phyloP scores from a whole-genome alignment of 1,140 invertebrate genomes.

The Aradophagus sp. region DNA sequence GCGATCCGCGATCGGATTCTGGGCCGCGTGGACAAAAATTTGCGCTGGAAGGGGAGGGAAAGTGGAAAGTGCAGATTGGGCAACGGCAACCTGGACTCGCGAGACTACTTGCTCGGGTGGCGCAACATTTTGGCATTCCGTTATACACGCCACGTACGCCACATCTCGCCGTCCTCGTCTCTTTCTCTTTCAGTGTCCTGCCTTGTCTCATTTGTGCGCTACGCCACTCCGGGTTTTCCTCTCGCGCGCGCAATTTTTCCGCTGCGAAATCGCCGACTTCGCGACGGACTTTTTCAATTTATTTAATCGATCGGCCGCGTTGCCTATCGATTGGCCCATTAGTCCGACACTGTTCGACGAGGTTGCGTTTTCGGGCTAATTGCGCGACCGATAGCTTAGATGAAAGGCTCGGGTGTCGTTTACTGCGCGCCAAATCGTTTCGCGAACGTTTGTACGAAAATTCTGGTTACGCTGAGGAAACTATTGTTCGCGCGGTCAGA shows the following conservation, averaged over 20 bases:
- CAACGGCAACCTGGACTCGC: constrained; percentile 64
- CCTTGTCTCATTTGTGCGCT: constrained; percentile 16
- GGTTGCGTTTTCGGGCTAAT: too few species aligned
- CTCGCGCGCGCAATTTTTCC: constrained; percentile 27
- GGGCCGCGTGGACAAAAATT: constrained; percentile 63
- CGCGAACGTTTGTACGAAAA: too few species aligned
- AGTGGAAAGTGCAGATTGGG: constrained; percentile 71
- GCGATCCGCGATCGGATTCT: constrained; percentile 56
- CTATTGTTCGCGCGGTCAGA: too few species aligned
- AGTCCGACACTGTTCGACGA: too few species aligned
- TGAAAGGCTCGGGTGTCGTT: too few species aligned
- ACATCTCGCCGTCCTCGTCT: constrained; percentile 37
- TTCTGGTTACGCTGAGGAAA: too few species aligned
- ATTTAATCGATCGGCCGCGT: too few species aligned
- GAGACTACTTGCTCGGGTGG: constrained; percentile 60
- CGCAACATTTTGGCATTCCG: constrained; percentile 74
- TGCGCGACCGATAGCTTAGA: too few species aligned
- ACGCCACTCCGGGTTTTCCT: constrained; percentile 6
- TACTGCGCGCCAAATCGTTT: too few species aligned
- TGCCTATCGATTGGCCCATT: too few species aligned
- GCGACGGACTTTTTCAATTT: constrained; percentile 14
- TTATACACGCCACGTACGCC: constrained; percentile 51
- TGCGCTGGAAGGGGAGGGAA: constrained; percentile 60
- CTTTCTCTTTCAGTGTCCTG: constrained; percentile 12
- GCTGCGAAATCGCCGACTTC: constrained; percentile 5